Percentiles rank a stretch among this genome's conserved stretches.
These are phyloP conservation scores for Lacanobia wlatinum DNA, from an alignment of 2,888 invertebrate species.

Conservation along the genomic window DNA sequence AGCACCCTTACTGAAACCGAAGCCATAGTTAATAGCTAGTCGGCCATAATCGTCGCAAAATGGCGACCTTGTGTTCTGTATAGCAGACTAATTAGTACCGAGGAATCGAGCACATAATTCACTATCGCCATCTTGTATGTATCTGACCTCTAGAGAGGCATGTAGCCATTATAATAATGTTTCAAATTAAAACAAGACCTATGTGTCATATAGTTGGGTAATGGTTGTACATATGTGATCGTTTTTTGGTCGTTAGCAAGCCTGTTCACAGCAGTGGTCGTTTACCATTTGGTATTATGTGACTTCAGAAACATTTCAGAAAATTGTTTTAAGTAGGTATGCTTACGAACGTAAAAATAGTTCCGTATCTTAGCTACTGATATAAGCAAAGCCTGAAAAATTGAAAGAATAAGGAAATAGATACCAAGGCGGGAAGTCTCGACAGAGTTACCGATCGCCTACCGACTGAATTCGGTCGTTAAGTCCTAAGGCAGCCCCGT, in stretches of 20 bases:
- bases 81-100: slow-evolving; percentile 3
- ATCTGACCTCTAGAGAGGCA: neutral
- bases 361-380: too few species aligned
- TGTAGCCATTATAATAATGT: slow-evolving; percentile 7
- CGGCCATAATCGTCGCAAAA: neutral
- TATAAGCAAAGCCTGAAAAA: too few species aligned
- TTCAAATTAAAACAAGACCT: neutral
- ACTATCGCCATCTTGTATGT: slow-evolving; percentile 14
- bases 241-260: slow-evolving; percentile 1
- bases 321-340: too few species aligned
- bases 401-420: too few species aligned
- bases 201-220: neutral
- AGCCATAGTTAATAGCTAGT: neutral
- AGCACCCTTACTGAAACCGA: neutral
- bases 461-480: too few species aligned
- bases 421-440: too few species aligned
- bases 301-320: too few species aligned
- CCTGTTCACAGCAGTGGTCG: neutral
- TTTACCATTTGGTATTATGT: too few species aligned
- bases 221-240: neutral
- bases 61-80: neutral
- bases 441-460: too few species aligned
- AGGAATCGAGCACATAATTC: neutral
- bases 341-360: too few species aligned
- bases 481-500: too few species aligned